Base-by-base conservation (phyloP, 2,888 invertebrate species). In the Piscicola geometra region DNA sequence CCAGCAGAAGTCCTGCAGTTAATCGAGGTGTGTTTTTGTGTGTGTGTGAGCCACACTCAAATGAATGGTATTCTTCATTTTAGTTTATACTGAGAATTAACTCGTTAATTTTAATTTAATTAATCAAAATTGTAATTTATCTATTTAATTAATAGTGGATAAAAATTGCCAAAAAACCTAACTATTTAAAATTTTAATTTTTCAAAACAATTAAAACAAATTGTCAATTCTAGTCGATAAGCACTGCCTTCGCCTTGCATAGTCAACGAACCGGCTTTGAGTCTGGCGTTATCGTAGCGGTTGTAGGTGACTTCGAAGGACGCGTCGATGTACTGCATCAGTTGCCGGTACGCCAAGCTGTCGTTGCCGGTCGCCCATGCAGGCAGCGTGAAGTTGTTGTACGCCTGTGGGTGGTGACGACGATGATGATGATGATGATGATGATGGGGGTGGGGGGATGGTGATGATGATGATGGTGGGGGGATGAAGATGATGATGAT, bases 351-450 rank as follows among this genome's bases (percentile, higher is more conserved):
- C 9, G 3, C 32, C 12, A 2, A 5, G 3, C 5, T 56, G 25
- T 56, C n/a, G 21, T 9, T 5, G n/a, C n/a, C n/a, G 3, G 5
- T n/a, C 30, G 33, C 33, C 67, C 67, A 67, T 2, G 2, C 28
- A n/a, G 67, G 67, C 12, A 67, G 33, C 5, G 30, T 67, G 33
- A n/a, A 67, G 67, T 67, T 67, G 67, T 67, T 67, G 33, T 15
- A 15, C 28, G 9, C 5, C 67, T 67, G 67, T 41, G 41, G 5
- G 41, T 41, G 41, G 5, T 41, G 41, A 21, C 5, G 60, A 18
- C 5, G 60, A 56, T 56, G 25, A 18, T 5, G 5, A 56, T 56
- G 60, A 3, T 56, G 9, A 56, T 18, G 60, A 18, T 25, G 60
- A 15, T 56, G 25, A n/a, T 25, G 21, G 3, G n/a, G 3, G 9